Evolutionary conservation across 2,797 vertebrate species (phyloP), one percentile per base, ranked within the genome.

Genomic region (Agapornis canus): DNA sequence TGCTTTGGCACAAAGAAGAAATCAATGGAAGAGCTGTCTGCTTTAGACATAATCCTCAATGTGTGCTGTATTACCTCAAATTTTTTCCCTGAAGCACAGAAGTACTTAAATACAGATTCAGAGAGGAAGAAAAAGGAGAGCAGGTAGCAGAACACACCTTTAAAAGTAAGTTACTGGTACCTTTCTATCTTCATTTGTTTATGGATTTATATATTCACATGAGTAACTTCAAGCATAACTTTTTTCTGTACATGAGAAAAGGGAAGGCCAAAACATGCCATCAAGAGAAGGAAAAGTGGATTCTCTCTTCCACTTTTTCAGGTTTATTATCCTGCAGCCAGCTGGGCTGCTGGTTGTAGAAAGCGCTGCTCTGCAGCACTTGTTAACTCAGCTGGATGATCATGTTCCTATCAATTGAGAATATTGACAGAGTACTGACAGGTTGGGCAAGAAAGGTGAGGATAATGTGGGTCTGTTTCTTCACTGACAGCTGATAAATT

Each of bases 1-100:
- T 78, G 37, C 35, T 75, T 71, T 86, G 65, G n/a, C 79, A 49
- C 57, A 21, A 21, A 92, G 51, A 70, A 68, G 39, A 51, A 84
- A 82, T 40, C 47, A 76, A 64, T 47, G 47, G 26, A 77, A 81
- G 61, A 83, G 23, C 39, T 71, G 26, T 49, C 45, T 26, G 22
- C 70, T 89, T 83, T 26, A 61, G 80, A 72, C 15, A 51, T 20
- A 78, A 31, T n/a, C 45, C 13, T 72, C 63, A 72, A 5, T 35
- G 35, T 35, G 52, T 1, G 2, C 13, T 81, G 19, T 60, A 52
- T 65, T 64, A 71, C n/a, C 29, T 90, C 45, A 72, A 75, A 71
- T 59, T 1, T 1, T 59, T 94, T 86, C 26, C 78, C 40, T 42
- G 52, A 75, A 70, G 27, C 15, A 84, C 17, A 79, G 37, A 68